Evolutionary conservation across 2,797 vertebrate species (phyloP), one percentile per base, ranked within the genome.

Genomic region (Betta splendens): DNA sequence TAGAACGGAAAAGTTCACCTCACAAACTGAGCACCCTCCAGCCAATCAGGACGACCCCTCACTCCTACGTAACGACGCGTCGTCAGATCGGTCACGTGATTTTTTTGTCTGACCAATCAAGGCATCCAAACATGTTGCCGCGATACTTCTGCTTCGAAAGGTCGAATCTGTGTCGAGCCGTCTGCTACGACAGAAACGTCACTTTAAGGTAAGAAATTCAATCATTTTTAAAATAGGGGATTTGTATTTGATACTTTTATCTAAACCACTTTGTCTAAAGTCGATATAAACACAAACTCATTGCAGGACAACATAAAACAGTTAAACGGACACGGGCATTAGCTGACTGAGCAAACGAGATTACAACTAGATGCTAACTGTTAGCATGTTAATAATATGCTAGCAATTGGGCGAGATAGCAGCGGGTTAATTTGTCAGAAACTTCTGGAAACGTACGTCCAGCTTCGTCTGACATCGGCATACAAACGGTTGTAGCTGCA

Each of bases 381-480:
- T 46, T 80, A 80, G 67, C 71, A 21, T n/a, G n/a, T 2, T 78
- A 80, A 65, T 67, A 75, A 52, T 61, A n/a, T n/a, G n/a, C n/a
- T n/a, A n/a, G n/a, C 13, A 28, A 54, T 32, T 18, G 20, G 26
- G 23, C 25, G 2, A 45, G 45, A 25, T 20, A 44, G 50, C 31
- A 40, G 18, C 6, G 12, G 17, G 16, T 32, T 21, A 82, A 83
- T 55, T 87, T 80, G 55, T 43, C 21, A 66, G 77, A 87, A 87
- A 88, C 76, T 86, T 82, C 79, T 85, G 46, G 82, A 89, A 85
- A 69, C 33, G 48, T 28, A 17, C 15, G 13, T n/a, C 11, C 5
- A n/a, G 5, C 8, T 7, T n/a, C n/a, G n/a, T n/a, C n/a, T n/a
- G n/a, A n/a, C n/a, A 6, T 35, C 15, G n/a, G 15, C 5, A 7